Evolutionary conservation across 2,888 invertebrate species (phyloP).

Genomic region (Polyommatus iphigenia): DNA sequence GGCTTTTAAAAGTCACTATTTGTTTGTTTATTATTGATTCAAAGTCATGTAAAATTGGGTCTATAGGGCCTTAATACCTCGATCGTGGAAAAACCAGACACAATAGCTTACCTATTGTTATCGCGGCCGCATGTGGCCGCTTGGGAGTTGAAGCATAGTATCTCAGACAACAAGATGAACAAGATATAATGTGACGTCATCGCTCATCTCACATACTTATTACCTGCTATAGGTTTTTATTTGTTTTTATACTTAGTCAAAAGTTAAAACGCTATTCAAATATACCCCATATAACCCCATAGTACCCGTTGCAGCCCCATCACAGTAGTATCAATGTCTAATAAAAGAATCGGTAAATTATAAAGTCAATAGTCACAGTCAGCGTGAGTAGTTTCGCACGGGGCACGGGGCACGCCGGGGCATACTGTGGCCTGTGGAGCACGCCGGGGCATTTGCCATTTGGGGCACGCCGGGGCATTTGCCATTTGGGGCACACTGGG

Average conservation of each 20-base stretch:
- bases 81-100: too few relatives aligned
- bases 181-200: too few relatives aligned
- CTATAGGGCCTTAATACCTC: too few relatives aligned
- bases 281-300: neutral
- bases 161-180: too few relatives aligned
- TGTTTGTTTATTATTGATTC: too few relatives aligned
- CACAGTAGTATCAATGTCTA: constrained; percentile 5
- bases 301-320: neutral
- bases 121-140: too few relatives aligned
- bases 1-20: too few relatives aligned
- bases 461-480: neutral
- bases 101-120: too few relatives aligned
- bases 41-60: too few relatives aligned
- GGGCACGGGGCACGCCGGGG: neutral
- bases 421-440: neutral
- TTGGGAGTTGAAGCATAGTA: too few relatives aligned
- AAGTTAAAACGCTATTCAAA: neutral
- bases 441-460: neutral
- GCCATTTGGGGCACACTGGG: neutral
- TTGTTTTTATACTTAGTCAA: neutral
- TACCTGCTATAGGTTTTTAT: neutral
- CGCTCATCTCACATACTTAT: neutral
- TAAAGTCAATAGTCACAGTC: constrained; percentile 19
- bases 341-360: constrained; percentile 19
- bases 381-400: constrained; percentile 19